Base-by-base conservation (phyloP, 2,113 vertebrate species). In the Meles meles region DNA sequence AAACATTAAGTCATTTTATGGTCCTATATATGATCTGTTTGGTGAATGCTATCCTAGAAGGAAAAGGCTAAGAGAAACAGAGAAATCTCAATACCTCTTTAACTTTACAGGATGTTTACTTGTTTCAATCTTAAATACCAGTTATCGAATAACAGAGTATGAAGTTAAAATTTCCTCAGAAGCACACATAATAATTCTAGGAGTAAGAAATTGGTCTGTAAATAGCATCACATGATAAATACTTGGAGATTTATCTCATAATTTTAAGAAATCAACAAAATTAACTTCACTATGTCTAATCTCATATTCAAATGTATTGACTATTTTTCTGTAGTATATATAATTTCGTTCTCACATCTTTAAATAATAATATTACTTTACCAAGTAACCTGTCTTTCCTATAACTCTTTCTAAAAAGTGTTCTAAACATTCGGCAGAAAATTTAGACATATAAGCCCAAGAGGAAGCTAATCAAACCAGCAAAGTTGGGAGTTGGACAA, bases 251-350 rank as follows among this genome's bases (percentile, higher is more conserved):
- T 85, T 87, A 49, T 29, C 52, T 94, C 37, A 76, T 95, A 81
- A 80, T 95, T 93, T 61, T 14, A 97, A 90, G 79, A 95, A 96
- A 95, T 94, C 87, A 93, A 69, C 42, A 96, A 96, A 97, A 95
- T 49, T 37, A 80, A 69, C 20, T 96, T 96, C 69, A 39, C 23
- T 87, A 83, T 79, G 27, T 89, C 21, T 88, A 86, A 96, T 86
- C 34, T 96, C 44, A 90, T 37, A 71, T 96, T 93, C 18, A 83
- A 92, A 94, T 77, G 74, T 96, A 81, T 72, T 88, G 27, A 57
- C 39, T 86, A 80, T 37, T 93, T 95, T 95, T 90, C 27, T 87
- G 15, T 83, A 88, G 55, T 10, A 23, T 55, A 83, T 67, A 80
- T 84, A 95, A 42, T 74, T 90, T 88, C 10, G 42, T 92, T 89